A percentile compares a stretch with the other conserved stretches of the same genome.
Evolutionary conservation across 2,113 vertebrate species (phyloP).

Genomic region (Leucoraja erinaceus): DNA sequence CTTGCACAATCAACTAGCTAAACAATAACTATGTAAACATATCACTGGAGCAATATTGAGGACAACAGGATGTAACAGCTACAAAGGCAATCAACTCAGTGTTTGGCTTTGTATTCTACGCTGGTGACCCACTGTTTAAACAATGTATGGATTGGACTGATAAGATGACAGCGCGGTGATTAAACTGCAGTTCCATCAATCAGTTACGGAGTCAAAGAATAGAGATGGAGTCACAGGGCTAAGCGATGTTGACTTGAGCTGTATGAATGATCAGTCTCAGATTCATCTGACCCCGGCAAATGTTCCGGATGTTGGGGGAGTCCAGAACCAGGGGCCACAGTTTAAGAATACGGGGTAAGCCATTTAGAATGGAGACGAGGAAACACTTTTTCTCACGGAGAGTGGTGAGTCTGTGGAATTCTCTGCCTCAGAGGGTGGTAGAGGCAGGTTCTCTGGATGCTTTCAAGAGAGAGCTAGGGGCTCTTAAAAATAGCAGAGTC

Average conservation of each 20-base stretch:
- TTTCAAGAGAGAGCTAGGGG: no score
- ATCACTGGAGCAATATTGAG: background rate
- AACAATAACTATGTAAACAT: background rate
- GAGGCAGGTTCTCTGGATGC: no score
- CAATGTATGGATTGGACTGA: slow-evolving; percentile 29
- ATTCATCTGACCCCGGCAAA: background rate
- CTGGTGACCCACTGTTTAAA: background rate
- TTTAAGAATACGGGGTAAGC: no score
- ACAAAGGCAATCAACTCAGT: background rate
- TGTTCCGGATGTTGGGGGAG: no score
- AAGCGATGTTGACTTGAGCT: background rate
- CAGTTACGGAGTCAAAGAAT: background rate
- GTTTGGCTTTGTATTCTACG: slow-evolving; percentile 12
- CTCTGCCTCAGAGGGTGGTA: no score
- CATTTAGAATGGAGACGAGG: no score
- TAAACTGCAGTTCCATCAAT: background rate
- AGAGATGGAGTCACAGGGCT: background rate
- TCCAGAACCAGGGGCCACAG: no score
- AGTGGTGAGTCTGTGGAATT: no score
- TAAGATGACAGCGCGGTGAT: slow-evolving; percentile 20
- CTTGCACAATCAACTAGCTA: background rate
- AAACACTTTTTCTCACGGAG: no score
- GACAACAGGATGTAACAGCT: background rate
- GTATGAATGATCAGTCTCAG: background rate
- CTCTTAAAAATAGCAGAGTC: no score